phyloP scores from a whole-genome alignment of 2,113 vertebrate species.

The Callipepla squamata region DNA sequence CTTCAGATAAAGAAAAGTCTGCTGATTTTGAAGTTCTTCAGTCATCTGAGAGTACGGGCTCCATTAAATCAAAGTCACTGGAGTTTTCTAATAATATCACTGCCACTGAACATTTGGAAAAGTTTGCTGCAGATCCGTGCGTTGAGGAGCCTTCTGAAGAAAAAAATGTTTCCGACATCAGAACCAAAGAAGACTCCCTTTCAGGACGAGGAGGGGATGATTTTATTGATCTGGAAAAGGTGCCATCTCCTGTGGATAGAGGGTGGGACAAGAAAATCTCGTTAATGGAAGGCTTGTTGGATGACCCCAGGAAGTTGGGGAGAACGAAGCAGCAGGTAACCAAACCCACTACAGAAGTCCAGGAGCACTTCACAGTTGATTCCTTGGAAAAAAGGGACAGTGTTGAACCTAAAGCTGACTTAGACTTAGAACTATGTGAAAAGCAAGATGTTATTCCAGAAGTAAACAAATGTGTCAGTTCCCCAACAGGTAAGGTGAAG shows the following conservation, averaged over 20 bases:
- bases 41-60: conserved; percentile 31
- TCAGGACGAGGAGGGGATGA: conserved; percentile 53
- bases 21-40: conserved; percentile 57
- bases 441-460: conserved; percentile 80
- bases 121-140: not conserved
- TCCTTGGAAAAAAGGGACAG: conserved; percentile 65
- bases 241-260: conserved; percentile 23
- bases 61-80: conserved; percentile 50
- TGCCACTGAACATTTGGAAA: not conserved
- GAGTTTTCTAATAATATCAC: conserved; percentile 34
- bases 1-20: conserved; percentile 65
- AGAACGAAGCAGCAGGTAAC: conserved; percentile 57
- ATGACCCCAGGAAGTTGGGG: conserved; percentile 39
- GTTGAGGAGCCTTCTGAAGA: conserved; percentile 36
- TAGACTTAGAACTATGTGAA: conserved; percentile 78
- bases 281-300: conserved; percentile 51
- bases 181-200: conserved; percentile 77
- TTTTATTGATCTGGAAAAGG: conserved; percentile 75
- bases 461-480: conserved; percentile 77
- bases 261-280: conserved; percentile 50
- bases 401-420: conserved; percentile 69
- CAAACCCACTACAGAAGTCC: conserved; percentile 52
- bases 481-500: conserved; percentile 74
- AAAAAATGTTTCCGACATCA: conserved; percentile 10
- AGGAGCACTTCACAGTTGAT: conserved; percentile 53